phyloP scores from a whole-genome alignment of 2,113 vertebrate species.

The Prolemur simus region DNA sequence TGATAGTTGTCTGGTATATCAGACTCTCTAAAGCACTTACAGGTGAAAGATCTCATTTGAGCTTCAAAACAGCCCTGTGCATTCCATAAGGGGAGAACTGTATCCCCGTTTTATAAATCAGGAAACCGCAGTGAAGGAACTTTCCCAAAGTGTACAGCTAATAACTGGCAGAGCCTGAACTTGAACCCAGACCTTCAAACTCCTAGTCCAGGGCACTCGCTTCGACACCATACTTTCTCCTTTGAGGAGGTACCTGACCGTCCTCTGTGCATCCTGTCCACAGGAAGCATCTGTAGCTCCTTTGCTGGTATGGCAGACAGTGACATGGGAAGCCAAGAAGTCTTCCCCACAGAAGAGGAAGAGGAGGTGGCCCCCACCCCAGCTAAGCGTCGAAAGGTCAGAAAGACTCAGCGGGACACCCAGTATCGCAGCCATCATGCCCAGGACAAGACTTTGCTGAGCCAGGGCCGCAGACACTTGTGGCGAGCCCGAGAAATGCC shows the following conservation, averaged over 20 bases:
- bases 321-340: conserved; percentile 80
- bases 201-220: conserved; percentile 23
- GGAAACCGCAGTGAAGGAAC: conserved; percentile 46
- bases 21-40: neutral
- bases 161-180: conserved; percentile 38
- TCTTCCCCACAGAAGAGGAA: conserved; percentile 80
- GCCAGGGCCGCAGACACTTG: conserved; percentile 81
- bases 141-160: conserved; percentile 8
- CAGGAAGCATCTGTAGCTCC: conserved; percentile 84
- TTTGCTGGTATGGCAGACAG: conserved; percentile 77
- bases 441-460: conserved; percentile 80
- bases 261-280: conserved; percentile 47
- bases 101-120: conserved; percentile 10
- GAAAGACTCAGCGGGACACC: conserved; percentile 82
- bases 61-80: conserved; percentile 26
- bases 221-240: conserved; percentile 29
- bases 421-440: conserved; percentile 81
- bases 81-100: neutral
- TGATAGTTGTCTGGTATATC: neutral
- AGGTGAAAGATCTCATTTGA: neutral
- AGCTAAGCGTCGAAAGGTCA: conserved; percentile 82
- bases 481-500: conserved; percentile 84
- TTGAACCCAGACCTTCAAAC: conserved; percentile 54
- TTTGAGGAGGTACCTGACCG: conserved; percentile 58
- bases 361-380: conserved; percentile 77